phyloP scores from a whole-genome alignment of 1,140 invertebrate genomes.

The Maconellicoccus hirsutus region DNA sequence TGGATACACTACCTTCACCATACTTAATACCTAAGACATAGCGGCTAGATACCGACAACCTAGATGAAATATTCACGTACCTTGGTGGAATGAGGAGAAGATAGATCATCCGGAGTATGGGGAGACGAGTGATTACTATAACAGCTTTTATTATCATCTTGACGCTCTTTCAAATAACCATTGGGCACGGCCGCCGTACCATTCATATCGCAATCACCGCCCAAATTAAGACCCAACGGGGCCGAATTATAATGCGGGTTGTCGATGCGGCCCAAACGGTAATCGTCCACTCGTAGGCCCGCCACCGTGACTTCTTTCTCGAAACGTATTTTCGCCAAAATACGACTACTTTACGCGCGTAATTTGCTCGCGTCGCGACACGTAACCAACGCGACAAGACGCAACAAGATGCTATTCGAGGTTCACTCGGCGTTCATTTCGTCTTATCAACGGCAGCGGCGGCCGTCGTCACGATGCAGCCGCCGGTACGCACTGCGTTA shows the following conservation, averaged over 20 bases:
- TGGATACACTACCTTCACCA: too few species aligned
- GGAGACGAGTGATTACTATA: not conserved
- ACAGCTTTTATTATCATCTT: constrained; percentile 5
- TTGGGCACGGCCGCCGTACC: not conserved
- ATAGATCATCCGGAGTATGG: constrained; percentile 4
- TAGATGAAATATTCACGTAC: not conserved
- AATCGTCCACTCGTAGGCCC: not conserved
- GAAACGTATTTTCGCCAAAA: not conserved
- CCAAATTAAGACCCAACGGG: too few species aligned
- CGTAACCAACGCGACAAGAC: too few species aligned
- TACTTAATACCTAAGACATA: too few species aligned
- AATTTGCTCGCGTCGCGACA: too few species aligned
- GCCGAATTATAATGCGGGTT: constrained; percentile 11
- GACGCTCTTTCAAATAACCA: not conserved
- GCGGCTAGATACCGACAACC: too few species aligned
- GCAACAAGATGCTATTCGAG: too few species aligned
- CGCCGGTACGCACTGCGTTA: too few species aligned
- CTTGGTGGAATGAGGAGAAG: not conserved
- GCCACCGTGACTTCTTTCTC: constrained; percentile 1
- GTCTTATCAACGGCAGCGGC: too few species aligned
- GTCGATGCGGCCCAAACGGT: not conserved
- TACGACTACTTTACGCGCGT: too few species aligned
- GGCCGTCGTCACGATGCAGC: too few species aligned
- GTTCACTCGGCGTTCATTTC: too few species aligned
- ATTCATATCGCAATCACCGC: not conserved